Evolutionary conservation across 2,888 invertebrate genomes (phyloP).

Genomic region (Esperia sulphurella): DNA sequence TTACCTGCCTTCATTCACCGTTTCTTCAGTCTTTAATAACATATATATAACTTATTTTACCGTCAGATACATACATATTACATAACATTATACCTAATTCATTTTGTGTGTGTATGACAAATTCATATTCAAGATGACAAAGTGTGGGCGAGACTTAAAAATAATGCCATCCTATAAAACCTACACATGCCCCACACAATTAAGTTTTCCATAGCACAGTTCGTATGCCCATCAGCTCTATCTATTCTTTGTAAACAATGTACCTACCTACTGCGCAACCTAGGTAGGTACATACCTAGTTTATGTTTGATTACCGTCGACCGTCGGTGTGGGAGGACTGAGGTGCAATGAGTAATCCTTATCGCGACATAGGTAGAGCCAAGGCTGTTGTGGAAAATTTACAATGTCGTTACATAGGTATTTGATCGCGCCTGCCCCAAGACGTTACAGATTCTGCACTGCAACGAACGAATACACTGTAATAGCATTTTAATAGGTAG

Average conservation of each 20-base stretch:
- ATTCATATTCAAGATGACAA: too few relatives aligned
- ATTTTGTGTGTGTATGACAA: too few relatives aligned
- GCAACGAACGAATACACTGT: too few relatives aligned
- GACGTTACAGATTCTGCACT: slow-evolving; percentile 9
- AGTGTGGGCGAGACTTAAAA: too few relatives aligned
- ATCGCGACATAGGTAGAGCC: slow-evolving; percentile 36
- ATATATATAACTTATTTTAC: too few relatives aligned
- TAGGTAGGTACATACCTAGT: too few relatives aligned
- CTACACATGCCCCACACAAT: neutral
- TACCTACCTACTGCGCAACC: too few relatives aligned
- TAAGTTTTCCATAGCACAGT: neutral
- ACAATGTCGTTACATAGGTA: slow-evolving; percentile 16
- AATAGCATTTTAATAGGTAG: too few relatives aligned
- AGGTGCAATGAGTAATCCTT: slow-evolving; percentile 38
- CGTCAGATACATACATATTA: too few relatives aligned
- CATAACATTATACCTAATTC: too few relatives aligned
- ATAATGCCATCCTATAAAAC: too few relatives aligned
- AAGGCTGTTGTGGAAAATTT: slow-evolving; percentile 58
- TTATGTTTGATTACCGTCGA: slow-evolving; percentile 37
- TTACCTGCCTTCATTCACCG: neutral
- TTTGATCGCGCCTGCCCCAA: slow-evolving; percentile 15
- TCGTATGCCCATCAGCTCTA: neutral
- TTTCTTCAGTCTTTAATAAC: neutral
- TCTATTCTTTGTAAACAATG: too few relatives aligned
- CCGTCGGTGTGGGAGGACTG: slow-evolving; percentile 37